Evolutionary conservation across 35 echinoderm and acorn worm species (phyloP), one percentile per base, ranked within the genome.

Genomic region (Amphiura filiformis): DNA sequence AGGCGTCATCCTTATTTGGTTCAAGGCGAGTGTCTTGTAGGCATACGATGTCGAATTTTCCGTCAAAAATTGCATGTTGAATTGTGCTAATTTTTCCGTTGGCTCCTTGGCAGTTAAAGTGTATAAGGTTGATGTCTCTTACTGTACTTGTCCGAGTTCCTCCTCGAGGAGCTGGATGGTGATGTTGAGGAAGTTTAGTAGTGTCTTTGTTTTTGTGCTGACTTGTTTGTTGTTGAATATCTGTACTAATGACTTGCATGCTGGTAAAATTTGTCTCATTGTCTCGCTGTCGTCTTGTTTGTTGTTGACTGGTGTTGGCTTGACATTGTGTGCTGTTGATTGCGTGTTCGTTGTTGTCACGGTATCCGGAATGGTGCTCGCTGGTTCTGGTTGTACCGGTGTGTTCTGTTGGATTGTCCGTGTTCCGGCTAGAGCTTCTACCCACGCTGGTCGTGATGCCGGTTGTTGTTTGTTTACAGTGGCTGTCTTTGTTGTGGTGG

Each of bases 1-100:
- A 37, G 1, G 77, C 1, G 77, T 79, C 30, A 15, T 79, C 77
- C 13, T 39, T 79, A 22, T 39, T 35, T 34, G 77, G 77, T 36
- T 79, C 37, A 22, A 79, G 34, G 77, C 77, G 77, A 15, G 77
- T 79, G 34, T 79, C 77, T 14, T 79, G 77, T 34, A 79, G 77
- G 77, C 77, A 79, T 4, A 79, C 26, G 26, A 79, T 79, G 34
- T 79, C 77, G 15, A 79, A 39, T 1, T 79, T 35, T 34, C 37
- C 77, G 3, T 79, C 77, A 20, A 4, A 32, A 39, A 79, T 39
- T 35, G 77, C 77, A 32, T 79, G 77, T 32, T 79, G 4, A 31
- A 79, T 79, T 18, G 77, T 79, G 1, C 4, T 3, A 1, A 12
- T 32, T n/a, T 79, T 79, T 3, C 26, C 26, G 77, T 79, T 79